Evolutionary conservation across 37 sponge, comb jelly and placozoan genomes (phyloP).

Genomic region (Axinella damicornis): DNA sequence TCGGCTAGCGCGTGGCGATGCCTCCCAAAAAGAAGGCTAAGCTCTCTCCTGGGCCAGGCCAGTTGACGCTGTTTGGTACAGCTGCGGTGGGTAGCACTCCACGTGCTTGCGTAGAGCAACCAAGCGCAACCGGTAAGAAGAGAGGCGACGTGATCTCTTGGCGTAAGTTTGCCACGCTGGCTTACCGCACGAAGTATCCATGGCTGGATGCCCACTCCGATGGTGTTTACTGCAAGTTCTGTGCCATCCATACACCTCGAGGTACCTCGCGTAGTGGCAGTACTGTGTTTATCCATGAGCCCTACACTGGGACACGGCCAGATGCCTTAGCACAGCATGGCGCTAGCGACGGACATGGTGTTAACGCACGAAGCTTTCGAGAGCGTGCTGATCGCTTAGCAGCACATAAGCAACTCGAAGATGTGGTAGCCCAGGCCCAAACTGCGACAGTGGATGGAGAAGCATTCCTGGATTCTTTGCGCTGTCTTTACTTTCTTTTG

Average conservation of each 20-base stretch:
- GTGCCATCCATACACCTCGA: background rate
- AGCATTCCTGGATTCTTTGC: background rate
- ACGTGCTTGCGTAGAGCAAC: background rate
- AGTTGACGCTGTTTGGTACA: background rate
- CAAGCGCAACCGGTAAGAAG: background rate
- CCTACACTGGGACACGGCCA: background rate
- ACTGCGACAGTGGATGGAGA: background rate
- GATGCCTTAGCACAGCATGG: background rate
- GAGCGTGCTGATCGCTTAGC: background rate
- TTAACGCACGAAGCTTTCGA: background rate
- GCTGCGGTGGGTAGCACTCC: background rate
- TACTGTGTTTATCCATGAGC: background rate
- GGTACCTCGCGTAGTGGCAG: slow-evolving; percentile 3
- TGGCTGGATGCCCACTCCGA: background rate
- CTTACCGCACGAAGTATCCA: background rate
- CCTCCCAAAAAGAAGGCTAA: too few species aligned
- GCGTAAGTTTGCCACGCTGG: background rate
- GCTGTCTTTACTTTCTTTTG: background rate
- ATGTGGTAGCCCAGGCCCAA: background rate
- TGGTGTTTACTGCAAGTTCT: background rate
- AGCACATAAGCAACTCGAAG: background rate
- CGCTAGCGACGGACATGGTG: background rate
- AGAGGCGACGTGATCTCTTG: slow-evolving; percentile 1
- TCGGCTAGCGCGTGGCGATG: too few species aligned
- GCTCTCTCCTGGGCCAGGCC: too few species aligned